Conservation (phyloP, 1,140 invertebrate genomes). For the Orius insidiosus region DNA sequence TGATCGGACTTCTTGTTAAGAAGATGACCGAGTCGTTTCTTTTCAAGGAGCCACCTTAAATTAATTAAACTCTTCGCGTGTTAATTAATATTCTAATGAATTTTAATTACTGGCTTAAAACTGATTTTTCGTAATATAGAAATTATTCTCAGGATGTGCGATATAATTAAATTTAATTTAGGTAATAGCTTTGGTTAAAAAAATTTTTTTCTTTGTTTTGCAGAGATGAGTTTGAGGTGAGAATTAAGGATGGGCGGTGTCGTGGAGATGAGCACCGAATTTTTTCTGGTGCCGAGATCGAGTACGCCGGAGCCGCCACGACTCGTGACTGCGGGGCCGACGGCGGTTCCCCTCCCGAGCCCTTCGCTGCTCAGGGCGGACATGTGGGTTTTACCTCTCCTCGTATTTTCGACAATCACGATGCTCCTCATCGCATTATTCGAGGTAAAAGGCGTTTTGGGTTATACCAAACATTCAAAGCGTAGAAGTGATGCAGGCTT, state of each 20-base stretch:
- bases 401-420: slow-evolving; percentile 22
- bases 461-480: neutral
- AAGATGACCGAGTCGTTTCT: too few species aligned
- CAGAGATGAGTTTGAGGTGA: too few species aligned
- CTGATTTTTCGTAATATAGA: too few species aligned
- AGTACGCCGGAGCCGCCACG: slow-evolving; percentile 6
- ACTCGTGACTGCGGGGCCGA: slow-evolving; percentile 4
- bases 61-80: too few species aligned
- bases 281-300: slow-evolving; percentile 19
- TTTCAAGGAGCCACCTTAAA: too few species aligned
- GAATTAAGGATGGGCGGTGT: slow-evolving; percentile 10
- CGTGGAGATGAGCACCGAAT: slow-evolving; percentile 21
- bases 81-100: too few species aligned
- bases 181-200: too few species aligned
- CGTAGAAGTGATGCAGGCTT: neutral
- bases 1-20: too few species aligned
- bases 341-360: slow-evolving; percentile 8
- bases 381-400: slow-evolving; percentile 21
- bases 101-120: too few species aligned
- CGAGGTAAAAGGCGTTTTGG: slow-evolving; percentile 18
- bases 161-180: too few species aligned
- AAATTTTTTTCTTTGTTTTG: too few species aligned
- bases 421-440: slow-evolving; percentile 22
- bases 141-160: too few species aligned
- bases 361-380: slow-evolving; percentile 19